phyloP scores from a whole-genome alignment of 64 coral and sea anemone species.

The Pachyseris speciosa region DNA sequence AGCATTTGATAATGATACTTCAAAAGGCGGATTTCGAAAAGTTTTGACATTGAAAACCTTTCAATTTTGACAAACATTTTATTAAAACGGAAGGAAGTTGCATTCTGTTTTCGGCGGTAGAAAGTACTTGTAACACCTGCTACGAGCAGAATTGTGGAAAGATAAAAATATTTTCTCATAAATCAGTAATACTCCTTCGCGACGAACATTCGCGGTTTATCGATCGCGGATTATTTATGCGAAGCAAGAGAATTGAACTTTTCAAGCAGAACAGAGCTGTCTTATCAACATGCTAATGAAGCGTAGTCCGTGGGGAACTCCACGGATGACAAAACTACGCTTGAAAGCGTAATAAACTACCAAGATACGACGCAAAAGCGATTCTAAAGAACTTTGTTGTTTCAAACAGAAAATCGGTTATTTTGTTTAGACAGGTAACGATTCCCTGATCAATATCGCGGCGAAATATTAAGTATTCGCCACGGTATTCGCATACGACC shows the following conservation, averaged over 20 bases:
- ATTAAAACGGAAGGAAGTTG: not conserved
- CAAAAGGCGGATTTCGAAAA: not conserved
- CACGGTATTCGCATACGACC: not conserved
- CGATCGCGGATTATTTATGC: not conserved
- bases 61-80: slow-evolving; percentile 12
- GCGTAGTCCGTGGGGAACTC: slow-evolving; percentile 5
- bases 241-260: not conserved
- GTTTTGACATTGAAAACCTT: not conserved
- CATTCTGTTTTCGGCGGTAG: not conserved
- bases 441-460: not conserved
- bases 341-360: not conserved
- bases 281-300: not conserved
- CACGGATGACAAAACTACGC: not conserved
- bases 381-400: not conserved
- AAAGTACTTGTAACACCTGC: slow-evolving; percentile 26
- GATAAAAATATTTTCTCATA: not conserved
- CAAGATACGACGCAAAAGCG: not conserved
- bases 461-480: not conserved
- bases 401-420: not conserved
- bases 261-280: not conserved
- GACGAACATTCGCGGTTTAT: not conserved
- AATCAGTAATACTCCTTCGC: slow-evolving; percentile 19
- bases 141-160: not conserved
- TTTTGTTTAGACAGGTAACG: not conserved
- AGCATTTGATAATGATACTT: not conserved